A percentile compares a stretch with the other conserved stretches of the same genome.
Evolutionary conservation across 92 coral and sea anemone genomes (phyloP).

Genomic region (Porites divaricata): DNA sequence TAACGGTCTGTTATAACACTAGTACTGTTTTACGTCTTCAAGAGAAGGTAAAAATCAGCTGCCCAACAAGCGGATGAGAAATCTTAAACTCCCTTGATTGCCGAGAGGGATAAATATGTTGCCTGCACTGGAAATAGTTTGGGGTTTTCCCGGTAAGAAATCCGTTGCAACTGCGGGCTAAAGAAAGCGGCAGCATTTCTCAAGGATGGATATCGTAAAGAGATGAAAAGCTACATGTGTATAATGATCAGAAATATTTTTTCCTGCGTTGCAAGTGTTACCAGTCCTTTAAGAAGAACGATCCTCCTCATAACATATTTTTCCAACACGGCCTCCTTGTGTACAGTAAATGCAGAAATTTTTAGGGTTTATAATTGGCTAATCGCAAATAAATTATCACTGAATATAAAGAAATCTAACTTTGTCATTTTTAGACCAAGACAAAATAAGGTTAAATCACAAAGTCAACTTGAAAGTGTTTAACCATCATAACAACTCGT

Average conservation of each 20-base stretch:
- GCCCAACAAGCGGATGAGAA: conserved; percentile 18
- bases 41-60: conserved; percentile 5
- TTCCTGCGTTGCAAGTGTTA: conserved; percentile 55
- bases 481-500: too few species aligned
- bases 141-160: conserved; percentile 34
- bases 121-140: conserved; percentile 28
- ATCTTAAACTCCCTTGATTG: not conserved
- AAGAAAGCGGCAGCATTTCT: conserved; percentile 63
- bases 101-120: conserved; percentile 25
- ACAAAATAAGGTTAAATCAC: too few species aligned
- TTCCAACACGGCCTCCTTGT: too few species aligned
- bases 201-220: conserved; percentile 54
- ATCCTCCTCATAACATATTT: too few species aligned
- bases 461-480: too few species aligned
- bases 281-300: conserved; percentile 5
- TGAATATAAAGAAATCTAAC: too few species aligned
- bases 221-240: conserved; percentile 32
- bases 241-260: conserved; percentile 44
- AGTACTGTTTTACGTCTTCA: not conserved
- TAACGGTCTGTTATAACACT: not conserved
- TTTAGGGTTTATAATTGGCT: too few species aligned
- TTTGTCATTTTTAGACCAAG: too few species aligned
- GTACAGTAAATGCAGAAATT: too few species aligned
- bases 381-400: too few species aligned
- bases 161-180: conserved; percentile 56